Conservation (phyloP, 2,113 vertebrate genomes). For the Tachysurus fulvidraco region DNA sequence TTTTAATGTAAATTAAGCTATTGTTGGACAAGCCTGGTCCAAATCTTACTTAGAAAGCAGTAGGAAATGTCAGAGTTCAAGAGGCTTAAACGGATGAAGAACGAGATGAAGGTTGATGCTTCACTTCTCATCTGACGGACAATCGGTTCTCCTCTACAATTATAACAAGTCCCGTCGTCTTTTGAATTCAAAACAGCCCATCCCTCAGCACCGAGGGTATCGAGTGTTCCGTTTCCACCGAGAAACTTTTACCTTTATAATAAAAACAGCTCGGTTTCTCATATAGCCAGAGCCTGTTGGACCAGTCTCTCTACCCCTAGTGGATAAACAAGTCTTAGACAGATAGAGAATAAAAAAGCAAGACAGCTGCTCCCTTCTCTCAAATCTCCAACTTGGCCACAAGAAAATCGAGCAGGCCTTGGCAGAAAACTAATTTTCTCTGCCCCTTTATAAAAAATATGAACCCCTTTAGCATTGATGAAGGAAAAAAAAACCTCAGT, state of each 20-base stretch:
- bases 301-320: slow-evolving; percentile 37
- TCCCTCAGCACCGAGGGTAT: not conserved
- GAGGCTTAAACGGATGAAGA: not conserved
- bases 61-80: not conserved
- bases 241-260: slow-evolving; percentile 7
- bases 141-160: not conserved
- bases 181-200: not conserved
- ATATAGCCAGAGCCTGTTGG: slow-evolving; percentile 32
- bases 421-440: not conserved
- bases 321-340: slow-evolving; percentile 32
- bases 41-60: not conserved
- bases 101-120: not conserved
- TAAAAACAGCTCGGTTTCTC: slow-evolving; percentile 29
- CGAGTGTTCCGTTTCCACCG: slow-evolving; percentile 1
- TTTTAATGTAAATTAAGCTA: not conserved
- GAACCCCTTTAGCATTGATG: not conserved
- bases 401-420: not conserved
- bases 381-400: not conserved
- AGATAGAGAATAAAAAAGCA: not conserved
- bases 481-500: not conserved
- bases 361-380: not conserved
- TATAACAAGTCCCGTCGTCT: not conserved
- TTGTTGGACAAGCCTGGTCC: not conserved
- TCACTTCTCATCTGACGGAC: not conserved
- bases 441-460: not conserved